Evolutionary conservation across 2,797 vertebrate genomes (phyloP).

Genomic region (Mormyrus proboscirostris): DNA sequence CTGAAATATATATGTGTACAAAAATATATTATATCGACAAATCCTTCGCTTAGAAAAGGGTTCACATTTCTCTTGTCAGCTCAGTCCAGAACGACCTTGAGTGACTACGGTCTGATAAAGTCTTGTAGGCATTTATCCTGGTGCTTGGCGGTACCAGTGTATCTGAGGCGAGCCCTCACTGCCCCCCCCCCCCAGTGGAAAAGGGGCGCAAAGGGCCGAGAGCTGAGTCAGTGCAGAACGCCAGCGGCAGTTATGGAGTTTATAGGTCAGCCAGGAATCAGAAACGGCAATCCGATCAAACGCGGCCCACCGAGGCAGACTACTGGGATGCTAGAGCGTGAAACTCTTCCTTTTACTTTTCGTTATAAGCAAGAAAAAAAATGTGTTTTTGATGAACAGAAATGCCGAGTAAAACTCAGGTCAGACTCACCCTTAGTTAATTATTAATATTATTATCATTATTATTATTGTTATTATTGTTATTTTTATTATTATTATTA

Average conservation of each 20-base stretch:
- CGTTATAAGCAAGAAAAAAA: not conserved
- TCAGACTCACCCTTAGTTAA: not conserved
- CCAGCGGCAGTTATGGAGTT: not conserved
- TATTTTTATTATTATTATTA: not conserved
- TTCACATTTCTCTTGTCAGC: not conserved
- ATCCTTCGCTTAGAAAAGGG: not conserved
- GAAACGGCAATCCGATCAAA: not conserved
- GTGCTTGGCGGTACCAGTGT: not conserved
- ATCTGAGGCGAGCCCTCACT: not conserved
- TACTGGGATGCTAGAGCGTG: not conserved
- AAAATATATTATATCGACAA: not conserved
- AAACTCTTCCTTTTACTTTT: not conserved
- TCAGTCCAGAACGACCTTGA: not conserved
- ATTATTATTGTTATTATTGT: not conserved
- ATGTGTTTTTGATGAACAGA: not conserved
- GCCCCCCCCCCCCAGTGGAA: not conserved
- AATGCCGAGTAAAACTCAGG: not conserved
- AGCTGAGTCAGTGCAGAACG: not conserved
- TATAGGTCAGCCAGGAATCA: not conserved
- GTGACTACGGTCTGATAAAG: not conserved
- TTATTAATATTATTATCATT: not conserved
- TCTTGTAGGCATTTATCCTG: not conserved
- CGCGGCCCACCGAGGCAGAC: not conserved
- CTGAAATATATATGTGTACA: not conserved
- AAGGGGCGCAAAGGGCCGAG: not conserved